Base-by-base conservation (phyloP, 2,113 vertebrate genomes). In the Notechis scutatus region DNA sequence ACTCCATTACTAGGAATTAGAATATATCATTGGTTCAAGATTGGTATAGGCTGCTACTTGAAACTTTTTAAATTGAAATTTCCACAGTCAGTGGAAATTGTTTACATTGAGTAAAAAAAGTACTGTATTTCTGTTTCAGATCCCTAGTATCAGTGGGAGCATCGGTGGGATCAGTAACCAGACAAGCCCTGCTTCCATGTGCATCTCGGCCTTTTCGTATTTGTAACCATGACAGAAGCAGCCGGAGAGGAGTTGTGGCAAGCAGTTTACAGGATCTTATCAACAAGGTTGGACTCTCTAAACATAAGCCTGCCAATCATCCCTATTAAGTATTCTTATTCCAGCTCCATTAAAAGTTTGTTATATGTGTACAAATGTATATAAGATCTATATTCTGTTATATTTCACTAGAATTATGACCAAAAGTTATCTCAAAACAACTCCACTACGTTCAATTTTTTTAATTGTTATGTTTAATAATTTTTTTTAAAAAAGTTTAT, bases 191-290 rank as follows among this genome's bases (percentile, higher is more conserved):
- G 29, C 97, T 98, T 90, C 94, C 95, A 91, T 95, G 97, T 89
- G 94, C 96, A n/a, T 94, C 97, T 9, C 96, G 98, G 52, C 96
- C 98, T 0, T 98, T 98, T 92, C 97, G 96, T 7, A 98, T 99
- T 42, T 98, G 98, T 5, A 98, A 97, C 47, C 96, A 96, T 29
- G 97, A 98, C 94, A 93, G 98, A 3, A 97, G 97, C 97, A 97
- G 95, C 86, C 94, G 98, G 1, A 97, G 97, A 24, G 97, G 97
- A 34, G 96, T 99, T 94, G 97, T 96, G 64, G 98, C 97, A 12
- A 95, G 96, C 92, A 98, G 95, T 20, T 96, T 98, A 90, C 94
- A 97, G 24, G 98, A 98, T 10, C 98, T 99, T 85, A 95, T 98
- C 93, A 96, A 94, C 94, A 98, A 98, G 98, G 98, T 99, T 96